phyloP scores from a whole-genome alignment of 2,113 vertebrate genomes.

The Oostethus manadensis region DNA sequence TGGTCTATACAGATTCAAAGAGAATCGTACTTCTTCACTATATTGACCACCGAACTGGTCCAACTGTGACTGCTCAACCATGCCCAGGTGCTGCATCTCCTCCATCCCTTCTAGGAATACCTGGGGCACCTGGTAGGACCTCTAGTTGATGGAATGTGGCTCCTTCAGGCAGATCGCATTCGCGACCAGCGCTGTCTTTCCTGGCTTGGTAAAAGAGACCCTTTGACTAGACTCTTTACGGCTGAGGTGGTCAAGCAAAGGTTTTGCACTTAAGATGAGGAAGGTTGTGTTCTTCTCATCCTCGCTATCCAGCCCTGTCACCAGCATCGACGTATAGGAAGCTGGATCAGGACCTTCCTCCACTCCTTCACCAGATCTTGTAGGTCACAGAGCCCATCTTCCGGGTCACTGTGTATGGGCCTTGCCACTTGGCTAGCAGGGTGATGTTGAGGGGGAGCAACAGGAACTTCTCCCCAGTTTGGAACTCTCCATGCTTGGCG shows the following conservation, averaged over 20 bases:
- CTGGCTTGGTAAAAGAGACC: not conserved
- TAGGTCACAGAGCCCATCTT: not conserved
- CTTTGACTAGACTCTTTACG: not conserved
- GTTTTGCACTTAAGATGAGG: not conserved
- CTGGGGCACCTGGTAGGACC: not conserved
- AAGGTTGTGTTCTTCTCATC: not conserved
- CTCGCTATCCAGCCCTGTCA: not conserved
- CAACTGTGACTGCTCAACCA: not conserved
- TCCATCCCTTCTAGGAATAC: too few species aligned
- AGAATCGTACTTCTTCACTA: not conserved
- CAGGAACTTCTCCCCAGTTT: constrained; percentile 23
- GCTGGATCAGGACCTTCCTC: not conserved
- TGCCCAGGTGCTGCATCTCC: not conserved
- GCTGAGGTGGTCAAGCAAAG: not conserved
- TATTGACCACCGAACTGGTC: not conserved
- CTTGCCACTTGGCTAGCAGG: not conserved
- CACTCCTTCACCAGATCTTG: constrained; percentile 3
- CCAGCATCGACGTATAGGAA: not conserved
- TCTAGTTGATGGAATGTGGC: not conserved
- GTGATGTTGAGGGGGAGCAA: constrained; percentile 3
- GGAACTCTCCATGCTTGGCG: not conserved
- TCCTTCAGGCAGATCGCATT: not conserved
- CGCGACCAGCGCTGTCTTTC: not conserved
- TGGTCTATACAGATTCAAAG: not conserved
- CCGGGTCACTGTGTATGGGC: not conserved